These are phyloP conservation scores for Drosophila diplacantha DNA, from an alignment of 2,888 invertebrate genomes.

Conservation along the genomic window DNA sequence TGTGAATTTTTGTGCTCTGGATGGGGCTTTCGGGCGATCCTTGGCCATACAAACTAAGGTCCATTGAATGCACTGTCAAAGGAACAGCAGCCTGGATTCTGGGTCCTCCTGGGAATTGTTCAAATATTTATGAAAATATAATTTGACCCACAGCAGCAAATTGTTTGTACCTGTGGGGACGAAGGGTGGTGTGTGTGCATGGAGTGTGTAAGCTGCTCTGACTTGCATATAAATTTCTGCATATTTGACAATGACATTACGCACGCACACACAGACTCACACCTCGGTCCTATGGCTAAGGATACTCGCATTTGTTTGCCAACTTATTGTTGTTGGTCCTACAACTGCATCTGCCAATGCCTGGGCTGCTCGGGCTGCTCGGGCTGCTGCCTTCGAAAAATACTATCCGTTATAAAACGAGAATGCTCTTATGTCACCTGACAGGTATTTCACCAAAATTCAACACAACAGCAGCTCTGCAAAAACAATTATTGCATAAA, in stretches of 20 bases:
- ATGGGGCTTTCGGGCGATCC: constrained; percentile 6
- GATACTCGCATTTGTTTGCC: constrained; percentile 39
- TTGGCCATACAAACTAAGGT: constrained; percentile 27
- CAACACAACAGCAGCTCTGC: constrained; percentile 44
- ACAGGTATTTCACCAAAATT: constrained; percentile 65
- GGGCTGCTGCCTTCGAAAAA: constrained; percentile 46
- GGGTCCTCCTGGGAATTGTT: constrained; percentile 41
- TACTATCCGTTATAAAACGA: constrained; percentile 47
- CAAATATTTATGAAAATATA: constrained; percentile 71
- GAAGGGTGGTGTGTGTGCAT: neutral
- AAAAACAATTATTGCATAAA: constrained; percentile 60
- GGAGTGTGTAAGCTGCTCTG: constrained; percentile 48
- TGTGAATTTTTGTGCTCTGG: constrained; percentile 12
- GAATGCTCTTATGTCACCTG: constrained; percentile 63
- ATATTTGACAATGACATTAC: constrained; percentile 61
- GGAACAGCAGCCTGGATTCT: constrained; percentile 47
- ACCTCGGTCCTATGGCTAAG: constrained; percentile 3
- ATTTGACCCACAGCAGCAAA: constrained; percentile 54
- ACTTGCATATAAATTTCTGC: constrained; percentile 70
- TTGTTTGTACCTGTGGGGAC: constrained; percentile 17
- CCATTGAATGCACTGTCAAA: constrained; percentile 49
- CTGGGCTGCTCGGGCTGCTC: constrained; percentile 13
- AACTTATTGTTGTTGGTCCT: constrained; percentile 23
- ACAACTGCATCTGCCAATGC: constrained; percentile 28
- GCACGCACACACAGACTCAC: constrained; percentile 21